Evolutionary conservation across 2,888 invertebrate species (phyloP).

Genomic region (Clitarchus hookeri): DNA sequence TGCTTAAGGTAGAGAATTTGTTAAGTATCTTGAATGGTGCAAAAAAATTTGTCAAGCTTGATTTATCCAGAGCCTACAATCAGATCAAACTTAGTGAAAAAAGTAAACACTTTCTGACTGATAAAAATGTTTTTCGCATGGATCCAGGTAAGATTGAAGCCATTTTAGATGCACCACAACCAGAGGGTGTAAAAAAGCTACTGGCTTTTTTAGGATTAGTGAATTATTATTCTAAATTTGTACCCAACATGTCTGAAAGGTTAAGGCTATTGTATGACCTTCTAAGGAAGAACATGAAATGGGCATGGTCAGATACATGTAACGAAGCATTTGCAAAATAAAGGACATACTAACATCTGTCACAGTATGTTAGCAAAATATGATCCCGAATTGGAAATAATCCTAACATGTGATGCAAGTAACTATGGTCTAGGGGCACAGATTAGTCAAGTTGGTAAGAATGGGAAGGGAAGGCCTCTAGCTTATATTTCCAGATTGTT

Average conservation of each 20-base stretch:
- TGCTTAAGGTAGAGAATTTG: conserved; percentile 5
- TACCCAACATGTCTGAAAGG: not conserved
- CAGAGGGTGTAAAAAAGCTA: not conserved
- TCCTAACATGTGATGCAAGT: not conserved
- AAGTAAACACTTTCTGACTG: not conserved
- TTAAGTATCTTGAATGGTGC: not conserved
- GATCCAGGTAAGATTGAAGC: not conserved
- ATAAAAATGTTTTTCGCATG: not conserved
- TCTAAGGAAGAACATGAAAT: not conserved
- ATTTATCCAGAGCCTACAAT: not conserved
- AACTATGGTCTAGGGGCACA: not conserved
- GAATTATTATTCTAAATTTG: conserved; percentile 11
- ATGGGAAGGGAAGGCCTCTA: not conserved
- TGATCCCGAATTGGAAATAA: not conserved
- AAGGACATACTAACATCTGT: no score
- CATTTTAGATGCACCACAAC: not conserved
- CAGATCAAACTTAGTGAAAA: no score
- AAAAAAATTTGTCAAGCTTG: not conserved
- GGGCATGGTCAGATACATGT: not conserved
- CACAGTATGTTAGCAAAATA: not conserved
- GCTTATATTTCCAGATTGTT: not conserved
- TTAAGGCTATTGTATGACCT: not conserved
- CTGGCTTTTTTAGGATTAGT: not conserved
- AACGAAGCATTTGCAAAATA: no score
- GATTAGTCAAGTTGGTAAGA: not conserved